A percentile compares a stretch with the other conserved stretches of the same genome.
These are phyloP conservation scores for Pediacus dermestoides DNA, from an alignment of 2,888 invertebrate genomes.

Conservation along the genomic window DNA sequence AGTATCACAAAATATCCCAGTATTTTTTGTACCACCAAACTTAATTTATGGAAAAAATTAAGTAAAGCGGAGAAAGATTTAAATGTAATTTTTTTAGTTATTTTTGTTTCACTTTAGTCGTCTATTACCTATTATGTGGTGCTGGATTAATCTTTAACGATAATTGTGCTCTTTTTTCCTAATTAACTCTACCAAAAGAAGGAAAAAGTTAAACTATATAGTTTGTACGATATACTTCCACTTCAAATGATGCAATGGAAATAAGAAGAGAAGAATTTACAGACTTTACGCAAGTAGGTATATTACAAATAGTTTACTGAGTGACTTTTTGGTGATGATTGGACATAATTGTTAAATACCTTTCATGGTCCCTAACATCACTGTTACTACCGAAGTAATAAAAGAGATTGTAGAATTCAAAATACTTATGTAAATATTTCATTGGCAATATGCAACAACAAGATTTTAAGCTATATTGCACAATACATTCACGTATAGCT, in stretches of 20 bases:
- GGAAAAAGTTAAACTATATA: constrained; percentile 21
- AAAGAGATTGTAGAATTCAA: constrained; percentile 28
- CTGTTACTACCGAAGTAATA: constrained; percentile 42
- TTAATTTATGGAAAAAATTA: constrained; percentile 38
- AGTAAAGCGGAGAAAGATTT: constrained; percentile 32
- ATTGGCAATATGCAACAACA: too few relatives aligned
- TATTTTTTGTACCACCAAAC: constrained; percentile 51
- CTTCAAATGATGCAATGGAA: constrained; percentile 22
- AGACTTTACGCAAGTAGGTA: constrained; percentile 15
- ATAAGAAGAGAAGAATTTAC: constrained; percentile 20
- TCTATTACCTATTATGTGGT: constrained; percentile 11
- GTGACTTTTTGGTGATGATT: constrained; percentile 41
- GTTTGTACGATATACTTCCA: constrained; percentile 25
- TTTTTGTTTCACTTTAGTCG: constrained; percentile 13
- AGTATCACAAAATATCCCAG: constrained; percentile 52
- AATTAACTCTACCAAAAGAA: too few relatives aligned
- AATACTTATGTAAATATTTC: constrained; percentile 18
- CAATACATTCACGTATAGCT: too few relatives aligned
- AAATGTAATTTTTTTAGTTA: constrained; percentile 8
- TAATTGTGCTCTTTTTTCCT: constrained; percentile 7
- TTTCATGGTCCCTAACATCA: constrained; percentile 49
- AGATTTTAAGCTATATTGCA: too few relatives aligned
- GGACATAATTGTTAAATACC: constrained; percentile 41
- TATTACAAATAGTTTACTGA: constrained; percentile 4
- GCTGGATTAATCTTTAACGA: background rate